phyloP scores from a whole-genome alignment of 2,888 invertebrate genomes.

The Epistrophe eligans region DNA sequence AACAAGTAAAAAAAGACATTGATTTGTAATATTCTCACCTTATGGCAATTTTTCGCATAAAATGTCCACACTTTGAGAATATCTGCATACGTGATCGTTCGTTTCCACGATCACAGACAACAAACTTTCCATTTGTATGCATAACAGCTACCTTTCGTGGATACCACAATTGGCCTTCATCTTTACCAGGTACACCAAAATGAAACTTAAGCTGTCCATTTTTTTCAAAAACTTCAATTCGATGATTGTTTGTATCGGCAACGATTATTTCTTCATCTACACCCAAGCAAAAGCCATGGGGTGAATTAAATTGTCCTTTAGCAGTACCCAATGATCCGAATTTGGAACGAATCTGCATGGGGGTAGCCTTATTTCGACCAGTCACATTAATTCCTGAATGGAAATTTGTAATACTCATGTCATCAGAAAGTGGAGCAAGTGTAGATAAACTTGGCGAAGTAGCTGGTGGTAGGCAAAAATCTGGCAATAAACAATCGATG shows the following conservation, averaged over 20 bases:
- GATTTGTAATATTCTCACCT: slow-evolving; percentile 79
- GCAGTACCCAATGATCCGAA: slow-evolving; percentile 97
- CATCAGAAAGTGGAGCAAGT: slow-evolving; percentile 84
- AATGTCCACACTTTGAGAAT: slow-evolving; percentile 97
- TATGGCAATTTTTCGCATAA: slow-evolving; percentile 96
- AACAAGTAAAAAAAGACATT: neutral
- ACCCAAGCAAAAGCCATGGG: slow-evolving; percentile 98
- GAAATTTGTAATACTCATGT: slow-evolving; percentile 83
- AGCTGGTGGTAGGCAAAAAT: slow-evolving; percentile 86
- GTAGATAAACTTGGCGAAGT: slow-evolving; percentile 86
- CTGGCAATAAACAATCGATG: slow-evolving; percentile 86
- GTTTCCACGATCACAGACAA: slow-evolving; percentile 98
- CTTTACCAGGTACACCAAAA: slow-evolving; percentile 97
- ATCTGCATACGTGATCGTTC: slow-evolving; percentile 99
- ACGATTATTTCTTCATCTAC: slow-evolving; percentile 98
- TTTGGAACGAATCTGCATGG: slow-evolving; percentile 95
- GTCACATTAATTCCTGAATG: slow-evolving; percentile 85
- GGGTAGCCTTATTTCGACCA: slow-evolving; percentile 90
- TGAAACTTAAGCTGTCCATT: slow-evolving; percentile 96
- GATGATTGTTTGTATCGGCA: slow-evolving; percentile 98
- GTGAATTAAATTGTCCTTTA: slow-evolving; percentile 97
- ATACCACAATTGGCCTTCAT: slow-evolving; percentile 98
- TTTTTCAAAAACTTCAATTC: slow-evolving; percentile 97
- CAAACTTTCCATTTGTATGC: slow-evolving; percentile 93
- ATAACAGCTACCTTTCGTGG: slow-evolving; percentile 97